These are phyloP conservation scores for Alitta virens DNA, from an alignment of 2,888 invertebrate genomes.

Conservation along the genomic window DNA sequence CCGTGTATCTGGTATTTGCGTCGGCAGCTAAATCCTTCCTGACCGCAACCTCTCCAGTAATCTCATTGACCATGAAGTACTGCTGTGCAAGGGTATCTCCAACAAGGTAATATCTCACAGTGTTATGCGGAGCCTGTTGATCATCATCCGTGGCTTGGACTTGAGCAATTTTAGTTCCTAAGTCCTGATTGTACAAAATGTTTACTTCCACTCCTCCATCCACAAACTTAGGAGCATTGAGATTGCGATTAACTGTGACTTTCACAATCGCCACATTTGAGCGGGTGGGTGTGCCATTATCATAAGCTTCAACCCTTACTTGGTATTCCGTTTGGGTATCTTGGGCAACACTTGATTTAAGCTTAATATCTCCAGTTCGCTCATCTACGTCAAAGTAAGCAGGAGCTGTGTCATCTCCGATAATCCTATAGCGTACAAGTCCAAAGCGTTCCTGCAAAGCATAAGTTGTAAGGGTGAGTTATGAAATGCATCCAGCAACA, in stretches of 20 bases:
- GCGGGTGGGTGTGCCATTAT: constrained; percentile 37
- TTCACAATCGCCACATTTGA: constrained; percentile 34
- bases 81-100: constrained; percentile 35
- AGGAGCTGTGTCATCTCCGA: constrained; percentile 38
- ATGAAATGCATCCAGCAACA: not conserved
- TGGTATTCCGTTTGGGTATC: constrained; percentile 18
- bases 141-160: constrained; percentile 26
- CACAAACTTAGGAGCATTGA: constrained; percentile 23
- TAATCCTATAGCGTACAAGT: constrained; percentile 32
- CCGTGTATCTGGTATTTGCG: constrained; percentile 33
- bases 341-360: constrained; percentile 25
- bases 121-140: constrained; percentile 37
- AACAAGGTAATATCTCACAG: constrained; percentile 34
- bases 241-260: constrained; percentile 31
- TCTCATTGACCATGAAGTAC: constrained; percentile 40
- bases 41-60: constrained; percentile 39
- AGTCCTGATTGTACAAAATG: constrained; percentile 26
- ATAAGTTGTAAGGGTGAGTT: not conserved
- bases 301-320: constrained; percentile 39
- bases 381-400: constrained; percentile 40
- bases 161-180: constrained; percentile 24
- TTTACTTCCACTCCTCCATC: not conserved
- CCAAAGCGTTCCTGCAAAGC: constrained; percentile 28
- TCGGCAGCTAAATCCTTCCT: constrained; percentile 33
- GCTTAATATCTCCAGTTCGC: constrained; percentile 32